phyloP scores from a whole-genome alignment of 1,140 invertebrate species.

The Drosophila santomea region DNA sequence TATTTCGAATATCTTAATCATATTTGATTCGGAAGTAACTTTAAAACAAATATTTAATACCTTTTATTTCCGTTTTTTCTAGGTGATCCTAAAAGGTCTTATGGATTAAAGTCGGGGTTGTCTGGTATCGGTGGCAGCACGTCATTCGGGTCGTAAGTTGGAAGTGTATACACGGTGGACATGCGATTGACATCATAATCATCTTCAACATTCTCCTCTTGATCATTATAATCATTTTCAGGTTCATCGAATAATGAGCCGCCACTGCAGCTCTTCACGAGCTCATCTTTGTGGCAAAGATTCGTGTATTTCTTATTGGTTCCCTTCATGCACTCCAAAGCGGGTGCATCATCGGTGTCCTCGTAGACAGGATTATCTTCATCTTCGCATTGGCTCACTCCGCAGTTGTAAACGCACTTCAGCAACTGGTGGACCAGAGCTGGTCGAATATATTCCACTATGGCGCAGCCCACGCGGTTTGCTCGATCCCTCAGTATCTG shows the following conservation, averaged over 20 bases:
- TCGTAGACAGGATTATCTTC: slow-evolving; percentile 15
- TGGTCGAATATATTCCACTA: slow-evolving; percentile 7
- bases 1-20: too few relatives aligned
- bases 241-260: background rate
- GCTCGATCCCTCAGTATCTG: slow-evolving; percentile 18
- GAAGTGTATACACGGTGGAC: background rate
- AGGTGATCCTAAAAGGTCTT: too few relatives aligned
- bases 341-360: background rate
- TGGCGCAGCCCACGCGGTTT: slow-evolving; percentile 18
- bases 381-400: background rate
- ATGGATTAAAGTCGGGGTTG: background rate
- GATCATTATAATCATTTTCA: background rate
- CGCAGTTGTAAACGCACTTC: slow-evolving; percentile 21
- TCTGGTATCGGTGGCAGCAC: background rate
- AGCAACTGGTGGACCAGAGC: slow-evolving; percentile 12
- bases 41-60: too few relatives aligned
- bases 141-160: background rate
- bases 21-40: too few relatives aligned
- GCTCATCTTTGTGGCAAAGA: slow-evolving; percentile 6
- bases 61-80: too few relatives aligned
- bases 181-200: too few relatives aligned
- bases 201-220: background rate
- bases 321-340: background rate
- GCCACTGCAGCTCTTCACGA: background rate
- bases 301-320: background rate